phyloP scores from a whole-genome alignment of 2,888 invertebrate genomes.

The Willowsia nigromaculata region DNA sequence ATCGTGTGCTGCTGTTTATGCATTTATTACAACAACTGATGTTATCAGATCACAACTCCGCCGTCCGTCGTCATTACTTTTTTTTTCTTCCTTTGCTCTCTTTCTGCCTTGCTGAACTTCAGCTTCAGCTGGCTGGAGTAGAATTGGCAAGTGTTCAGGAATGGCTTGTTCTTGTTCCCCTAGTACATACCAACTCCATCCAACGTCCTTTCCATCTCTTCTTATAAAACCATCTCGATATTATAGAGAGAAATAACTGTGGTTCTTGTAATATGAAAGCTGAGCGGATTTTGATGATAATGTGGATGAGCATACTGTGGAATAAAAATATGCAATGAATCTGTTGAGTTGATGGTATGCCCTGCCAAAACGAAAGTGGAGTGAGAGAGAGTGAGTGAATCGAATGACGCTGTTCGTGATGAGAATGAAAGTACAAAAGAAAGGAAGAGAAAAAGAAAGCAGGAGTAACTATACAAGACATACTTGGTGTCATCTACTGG shows the following conservation, averaged over 20 bases:
- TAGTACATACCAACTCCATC: neutral
- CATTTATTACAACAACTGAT: neutral
- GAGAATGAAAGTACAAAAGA: neutral
- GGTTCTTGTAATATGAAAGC: neutral
- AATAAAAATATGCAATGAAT: slow-evolving; percentile 16
- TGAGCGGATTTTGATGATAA: neutral
- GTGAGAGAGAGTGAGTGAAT: neutral
- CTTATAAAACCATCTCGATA: neutral
- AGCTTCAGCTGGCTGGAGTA: neutral
- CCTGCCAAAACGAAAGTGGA: neutral
- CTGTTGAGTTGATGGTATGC: neutral
- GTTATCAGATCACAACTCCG: slow-evolving; percentile 14
- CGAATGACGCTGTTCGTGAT: neutral
- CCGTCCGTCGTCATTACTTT: neutral
- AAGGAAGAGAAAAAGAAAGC: neutral
- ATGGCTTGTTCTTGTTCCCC: neutral
- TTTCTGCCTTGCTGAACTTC: neutral
- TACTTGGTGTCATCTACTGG: neutral
- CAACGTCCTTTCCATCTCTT: neutral
- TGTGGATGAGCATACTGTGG: slow-evolving; percentile 11
- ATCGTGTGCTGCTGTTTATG: neutral
- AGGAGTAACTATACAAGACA: neutral
- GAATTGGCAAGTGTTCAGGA: neutral
- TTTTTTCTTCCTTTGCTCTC: neutral
- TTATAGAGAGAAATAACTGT: too few species aligned